A percentile compares a stretch with the other conserved stretches of the same genome.
phyloP scores from a whole-genome alignment of 2,888 invertebrate genomes.

The Apamea sordens region DNA sequence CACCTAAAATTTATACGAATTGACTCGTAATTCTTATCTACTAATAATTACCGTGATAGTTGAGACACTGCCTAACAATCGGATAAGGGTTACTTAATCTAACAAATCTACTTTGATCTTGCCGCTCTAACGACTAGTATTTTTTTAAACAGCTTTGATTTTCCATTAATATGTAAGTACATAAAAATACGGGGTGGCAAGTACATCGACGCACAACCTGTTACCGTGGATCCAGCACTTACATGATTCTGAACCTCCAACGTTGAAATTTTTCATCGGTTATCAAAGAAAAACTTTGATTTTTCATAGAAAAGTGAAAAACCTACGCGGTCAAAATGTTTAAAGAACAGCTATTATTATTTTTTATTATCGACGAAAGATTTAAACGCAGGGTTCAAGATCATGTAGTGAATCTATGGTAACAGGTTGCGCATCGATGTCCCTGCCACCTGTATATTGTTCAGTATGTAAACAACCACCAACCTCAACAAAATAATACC shows the following conservation, averaged over 20 bases:
- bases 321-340: too few species aligned
- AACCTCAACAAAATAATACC: slow-evolving; percentile 75
- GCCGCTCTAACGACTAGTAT: slow-evolving; percentile 16
- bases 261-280: too few species aligned
- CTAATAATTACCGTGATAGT: slow-evolving; percentile 25
- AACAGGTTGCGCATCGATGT: too few species aligned
- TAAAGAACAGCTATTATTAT: too few species aligned
- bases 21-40: slow-evolving; percentile 64
- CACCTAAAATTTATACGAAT: slow-evolving; percentile 73
- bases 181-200: neutral
- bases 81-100: slow-evolving; percentile 28
- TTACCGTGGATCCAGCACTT: too few species aligned
- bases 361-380: too few species aligned
- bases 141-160: neutral
- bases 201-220: too few species aligned
- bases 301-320: too few species aligned
- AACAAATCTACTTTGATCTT: slow-evolving; percentile 30
- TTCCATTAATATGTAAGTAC: slow-evolving; percentile 8
- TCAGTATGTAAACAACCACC: slow-evolving; percentile 57
- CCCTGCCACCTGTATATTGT: neutral
- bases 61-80: slow-evolving; percentile 6
- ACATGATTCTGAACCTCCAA: too few species aligned
- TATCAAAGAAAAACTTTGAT: too few species aligned
- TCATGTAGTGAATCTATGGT: too few species aligned
- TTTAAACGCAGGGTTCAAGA: too few species aligned